phyloP scores from a whole-genome alignment of 2,113 vertebrate genomes.

The Cheilinus undulatus region DNA sequence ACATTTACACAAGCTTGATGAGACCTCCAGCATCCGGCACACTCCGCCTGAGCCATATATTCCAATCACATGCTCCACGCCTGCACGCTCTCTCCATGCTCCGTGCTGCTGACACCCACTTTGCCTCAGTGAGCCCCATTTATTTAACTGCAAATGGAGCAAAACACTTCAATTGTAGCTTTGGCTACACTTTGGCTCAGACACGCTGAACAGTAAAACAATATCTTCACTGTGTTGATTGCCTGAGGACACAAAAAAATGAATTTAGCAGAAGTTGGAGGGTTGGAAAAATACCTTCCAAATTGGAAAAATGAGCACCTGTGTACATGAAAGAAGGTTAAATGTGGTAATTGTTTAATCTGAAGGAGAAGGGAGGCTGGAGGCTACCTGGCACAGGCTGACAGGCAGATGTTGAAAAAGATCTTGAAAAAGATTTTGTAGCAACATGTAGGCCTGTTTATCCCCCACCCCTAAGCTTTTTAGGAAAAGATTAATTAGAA shows the following conservation, averaged over 20 bases:
- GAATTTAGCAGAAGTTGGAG: not conserved
- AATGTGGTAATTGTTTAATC: constrained; percentile 79
- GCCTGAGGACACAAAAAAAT: constrained; percentile 18
- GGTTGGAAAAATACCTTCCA: not conserved
- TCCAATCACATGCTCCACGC: constrained; percentile 68
- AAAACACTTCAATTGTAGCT: constrained; percentile 52
- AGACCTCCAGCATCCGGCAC: constrained; percentile 64
- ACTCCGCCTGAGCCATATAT: constrained; percentile 61
- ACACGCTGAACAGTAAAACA: constrained; percentile 31
- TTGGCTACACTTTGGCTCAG: constrained; percentile 39
- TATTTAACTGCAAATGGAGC: constrained; percentile 65
- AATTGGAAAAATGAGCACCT: constrained; percentile 10
- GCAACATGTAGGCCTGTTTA: constrained; percentile 48
- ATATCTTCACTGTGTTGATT: constrained; percentile 37
- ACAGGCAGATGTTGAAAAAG: constrained; percentile 54
- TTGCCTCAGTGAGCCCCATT: constrained; percentile 53
- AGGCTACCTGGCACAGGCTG: constrained; percentile 54
- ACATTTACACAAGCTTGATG: constrained; percentile 80
- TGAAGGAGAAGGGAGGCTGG: constrained; percentile 42
- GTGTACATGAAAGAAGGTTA: constrained; percentile 55
- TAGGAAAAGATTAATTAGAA: constrained; percentile 60
- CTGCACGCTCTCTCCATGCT: constrained; percentile 43
- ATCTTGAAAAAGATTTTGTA: constrained; percentile 51
- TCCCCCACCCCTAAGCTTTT: constrained; percentile 53
- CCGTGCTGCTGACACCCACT: constrained; percentile 54